These are phyloP conservation scores for Megaceryle alcyon DNA, from an alignment of 2,797 vertebrate genomes.

Conservation along the genomic window DNA sequence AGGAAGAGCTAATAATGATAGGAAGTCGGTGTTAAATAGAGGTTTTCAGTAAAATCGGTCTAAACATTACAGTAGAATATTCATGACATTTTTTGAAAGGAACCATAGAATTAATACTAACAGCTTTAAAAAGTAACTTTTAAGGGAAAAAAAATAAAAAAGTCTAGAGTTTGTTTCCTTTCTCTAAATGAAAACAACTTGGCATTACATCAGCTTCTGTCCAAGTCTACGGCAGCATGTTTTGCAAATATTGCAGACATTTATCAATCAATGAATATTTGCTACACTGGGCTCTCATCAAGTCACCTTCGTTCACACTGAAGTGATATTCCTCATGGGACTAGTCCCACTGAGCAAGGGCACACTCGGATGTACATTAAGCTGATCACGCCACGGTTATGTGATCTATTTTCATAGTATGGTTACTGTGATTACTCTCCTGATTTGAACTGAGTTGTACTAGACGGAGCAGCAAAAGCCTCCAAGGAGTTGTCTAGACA, in stretches of 20 bases:
- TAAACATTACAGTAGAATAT: neutral
- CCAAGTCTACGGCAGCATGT: neutral
- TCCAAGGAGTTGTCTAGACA: conserved; percentile 64
- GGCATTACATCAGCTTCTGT: neutral
- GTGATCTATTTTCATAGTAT: neutral
- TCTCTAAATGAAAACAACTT: neutral
- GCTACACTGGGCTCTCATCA: accelerated
- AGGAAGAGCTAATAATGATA: neutral
- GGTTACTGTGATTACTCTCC: conserved; percentile 8
- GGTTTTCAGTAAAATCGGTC: neutral
- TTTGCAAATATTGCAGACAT: neutral
- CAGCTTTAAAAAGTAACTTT: neutral
- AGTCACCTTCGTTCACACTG: neutral
- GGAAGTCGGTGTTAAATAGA: neutral
- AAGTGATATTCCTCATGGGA: neutral
- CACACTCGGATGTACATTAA: neutral
- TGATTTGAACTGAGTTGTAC: neutral
- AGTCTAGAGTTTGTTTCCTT: neutral
- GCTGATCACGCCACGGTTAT: neutral
- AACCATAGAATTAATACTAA: neutral
- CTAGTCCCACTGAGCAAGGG: neutral
- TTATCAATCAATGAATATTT: neutral
- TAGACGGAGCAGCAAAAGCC: conserved; percentile 36
- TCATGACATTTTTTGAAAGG: neutral
- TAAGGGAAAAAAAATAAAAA: neutral